Evolutionary conservation across 2,888 invertebrate genomes (phyloP).

Genomic region (Marasmarcha lunaedactyla): DNA sequence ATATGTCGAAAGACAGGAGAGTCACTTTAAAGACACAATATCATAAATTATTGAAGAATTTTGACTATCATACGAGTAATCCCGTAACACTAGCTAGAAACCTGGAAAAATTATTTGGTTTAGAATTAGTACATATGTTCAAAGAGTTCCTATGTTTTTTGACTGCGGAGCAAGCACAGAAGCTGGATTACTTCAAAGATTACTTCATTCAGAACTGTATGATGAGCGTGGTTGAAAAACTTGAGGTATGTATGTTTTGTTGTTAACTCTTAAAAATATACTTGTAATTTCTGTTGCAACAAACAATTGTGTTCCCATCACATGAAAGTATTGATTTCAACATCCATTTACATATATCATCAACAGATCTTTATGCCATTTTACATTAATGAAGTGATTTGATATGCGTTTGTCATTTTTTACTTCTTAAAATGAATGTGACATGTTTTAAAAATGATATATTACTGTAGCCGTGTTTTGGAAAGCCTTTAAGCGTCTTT

Average conservation of each 20-base stretch:
- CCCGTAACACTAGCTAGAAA: constrained; percentile 23
- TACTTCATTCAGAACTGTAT: constrained; percentile 39
- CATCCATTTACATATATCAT: too few relatives aligned
- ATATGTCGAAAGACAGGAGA: not conserved
- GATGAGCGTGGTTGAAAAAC: constrained; percentile 28
- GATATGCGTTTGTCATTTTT: too few relatives aligned
- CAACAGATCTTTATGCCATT: too few relatives aligned
- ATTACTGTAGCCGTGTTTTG: too few relatives aligned
- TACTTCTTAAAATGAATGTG: too few relatives aligned
- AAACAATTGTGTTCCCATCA: too few relatives aligned
- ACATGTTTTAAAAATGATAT: too few relatives aligned
- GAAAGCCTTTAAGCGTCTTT: too few relatives aligned
- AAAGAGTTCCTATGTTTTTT: constrained; percentile 46
- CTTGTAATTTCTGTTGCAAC: constrained; percentile 3
- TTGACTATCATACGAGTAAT: constrained; percentile 16
- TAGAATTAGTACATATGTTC: constrained; percentile 33
- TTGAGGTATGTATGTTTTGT: constrained; percentile 39
- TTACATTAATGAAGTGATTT: too few relatives aligned
- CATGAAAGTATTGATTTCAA: too few relatives aligned
- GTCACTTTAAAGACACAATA: not conserved
- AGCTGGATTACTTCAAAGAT: constrained; percentile 31
- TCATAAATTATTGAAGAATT: not conserved
- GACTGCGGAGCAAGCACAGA: constrained; percentile 44
- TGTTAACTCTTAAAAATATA: too few relatives aligned
- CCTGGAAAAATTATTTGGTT: constrained; percentile 21